phyloP scores from a whole-genome alignment of 2,797 vertebrate species.

The Oceanodroma leucorhoa region DNA sequence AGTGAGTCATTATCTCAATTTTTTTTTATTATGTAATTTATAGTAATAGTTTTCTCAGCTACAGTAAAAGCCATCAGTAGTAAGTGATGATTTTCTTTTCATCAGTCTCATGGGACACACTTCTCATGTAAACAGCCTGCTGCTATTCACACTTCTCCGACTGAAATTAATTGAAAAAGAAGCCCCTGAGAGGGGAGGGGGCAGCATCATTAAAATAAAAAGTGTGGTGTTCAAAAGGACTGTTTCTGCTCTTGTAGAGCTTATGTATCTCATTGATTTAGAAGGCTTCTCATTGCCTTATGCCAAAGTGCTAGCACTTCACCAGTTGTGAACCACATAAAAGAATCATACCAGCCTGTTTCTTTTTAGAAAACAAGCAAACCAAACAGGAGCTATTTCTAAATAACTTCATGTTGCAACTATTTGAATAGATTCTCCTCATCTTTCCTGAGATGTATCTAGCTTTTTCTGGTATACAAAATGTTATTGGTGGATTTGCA shows the following conservation, averaged over 20 bases:
- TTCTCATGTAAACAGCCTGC: slow-evolving; percentile 45
- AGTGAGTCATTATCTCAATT: neutral
- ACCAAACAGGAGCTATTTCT: neutral
- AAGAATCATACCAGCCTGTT: neutral
- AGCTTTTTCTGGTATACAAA: neutral
- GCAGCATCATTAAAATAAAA: slow-evolving; percentile 26
- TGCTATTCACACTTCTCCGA: slow-evolving; percentile 20
- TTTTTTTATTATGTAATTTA: slow-evolving; percentile 32
- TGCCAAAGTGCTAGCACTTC: neutral
- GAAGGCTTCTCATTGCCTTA: neutral
- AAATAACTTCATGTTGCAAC: neutral
- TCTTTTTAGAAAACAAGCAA: neutral
- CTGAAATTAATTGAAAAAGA: slow-evolving; percentile 47
- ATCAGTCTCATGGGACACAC: slow-evolving; percentile 8
- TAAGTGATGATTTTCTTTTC: slow-evolving; percentile 46
- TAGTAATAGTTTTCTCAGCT: slow-evolving; percentile 48
- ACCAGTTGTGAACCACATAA: neutral
- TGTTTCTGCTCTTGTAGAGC: neutral
- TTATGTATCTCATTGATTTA: neutral
- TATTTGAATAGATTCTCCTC: neutral
- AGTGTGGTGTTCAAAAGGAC: neutral
- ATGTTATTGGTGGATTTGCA: neutral
- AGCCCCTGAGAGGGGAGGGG: slow-evolving; percentile 9
- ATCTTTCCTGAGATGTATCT: neutral
- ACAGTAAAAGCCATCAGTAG: slow-evolving; percentile 37